Conservation (phyloP, 2,797 vertebrate species). For the Rhabdomys pumilio region DNA sequence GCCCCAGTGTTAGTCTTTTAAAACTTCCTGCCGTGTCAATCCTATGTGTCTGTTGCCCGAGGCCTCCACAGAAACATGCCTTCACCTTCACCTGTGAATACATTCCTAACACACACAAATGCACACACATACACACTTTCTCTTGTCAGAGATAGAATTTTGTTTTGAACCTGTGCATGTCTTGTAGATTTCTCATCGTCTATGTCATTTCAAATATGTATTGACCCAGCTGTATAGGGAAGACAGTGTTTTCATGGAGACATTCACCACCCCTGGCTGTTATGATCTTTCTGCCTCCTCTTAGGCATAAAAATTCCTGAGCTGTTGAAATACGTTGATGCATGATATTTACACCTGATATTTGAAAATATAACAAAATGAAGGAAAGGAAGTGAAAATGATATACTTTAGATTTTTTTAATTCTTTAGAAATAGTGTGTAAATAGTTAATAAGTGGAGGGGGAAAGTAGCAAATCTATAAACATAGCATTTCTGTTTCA, state of each 20-base stretch:
- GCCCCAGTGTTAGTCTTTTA: not conserved
- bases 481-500: not conserved
- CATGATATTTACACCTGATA: not conserved
- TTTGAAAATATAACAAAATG: not conserved
- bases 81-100: not conserved
- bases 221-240: not conserved
- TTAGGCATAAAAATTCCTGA: not conserved
- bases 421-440: not conserved
- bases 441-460: accelerated
- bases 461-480: not conserved
- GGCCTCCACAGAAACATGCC: not conserved
- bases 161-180: not conserved
- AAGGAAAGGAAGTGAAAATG: not conserved
- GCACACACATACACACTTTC: not conserved
- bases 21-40: no score
- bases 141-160: not conserved
- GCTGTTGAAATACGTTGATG: not conserved
- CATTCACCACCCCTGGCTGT: not conserved
- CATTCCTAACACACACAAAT: not conserved
- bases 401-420: not conserved
- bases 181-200: no score
- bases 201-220: not conserved
- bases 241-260: not conserved
- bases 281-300: not conserved
- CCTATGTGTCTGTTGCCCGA: not conserved